These are phyloP conservation scores for Lethenteron camtschaticum DNA, from an alignment of 2,113 vertebrate genomes.

Conservation along the genomic window DNA sequence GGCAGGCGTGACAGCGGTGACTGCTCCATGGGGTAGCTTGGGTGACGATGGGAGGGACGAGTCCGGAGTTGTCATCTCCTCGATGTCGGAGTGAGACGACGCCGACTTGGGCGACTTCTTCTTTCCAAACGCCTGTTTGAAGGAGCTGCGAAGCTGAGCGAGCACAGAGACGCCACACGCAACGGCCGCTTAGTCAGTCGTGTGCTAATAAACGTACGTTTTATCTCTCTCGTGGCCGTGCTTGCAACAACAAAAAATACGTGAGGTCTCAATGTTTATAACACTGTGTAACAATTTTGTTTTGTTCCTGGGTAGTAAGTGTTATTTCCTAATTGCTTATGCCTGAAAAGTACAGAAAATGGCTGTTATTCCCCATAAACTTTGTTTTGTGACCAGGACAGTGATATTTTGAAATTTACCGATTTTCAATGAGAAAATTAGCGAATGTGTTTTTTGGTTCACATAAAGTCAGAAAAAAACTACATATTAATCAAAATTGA, in stretches of 20 bases:
- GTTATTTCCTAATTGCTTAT: not conserved
- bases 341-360: not conserved
- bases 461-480: too few relatives aligned
- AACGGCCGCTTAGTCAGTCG: not conserved
- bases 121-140: conserved; percentile 96
- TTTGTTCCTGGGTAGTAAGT: not conserved
- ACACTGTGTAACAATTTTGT: not conserved
- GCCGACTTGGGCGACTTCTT: conserved; percentile 97
- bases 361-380: too few relatives aligned
- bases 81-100: conserved; percentile 90
- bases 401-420: too few relatives aligned
- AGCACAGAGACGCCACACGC: conserved; percentile 9
- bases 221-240: too few relatives aligned
- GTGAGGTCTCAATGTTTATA: not conserved
- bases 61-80: conserved; percentile 68
- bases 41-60: conserved; percentile 77
- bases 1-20: conserved; percentile 31
- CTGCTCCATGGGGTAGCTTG: conserved; percentile 55
- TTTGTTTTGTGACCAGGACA: too few relatives aligned
- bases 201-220: not conserved
- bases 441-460: too few relatives aligned
- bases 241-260: too few relatives aligned
- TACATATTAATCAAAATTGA: too few relatives aligned
- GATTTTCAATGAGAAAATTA: too few relatives aligned
- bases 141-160: conserved; percentile 77